Base-by-base conservation (phyloP, 2,888 invertebrate genomes). In the Meteorus colon region DNA sequence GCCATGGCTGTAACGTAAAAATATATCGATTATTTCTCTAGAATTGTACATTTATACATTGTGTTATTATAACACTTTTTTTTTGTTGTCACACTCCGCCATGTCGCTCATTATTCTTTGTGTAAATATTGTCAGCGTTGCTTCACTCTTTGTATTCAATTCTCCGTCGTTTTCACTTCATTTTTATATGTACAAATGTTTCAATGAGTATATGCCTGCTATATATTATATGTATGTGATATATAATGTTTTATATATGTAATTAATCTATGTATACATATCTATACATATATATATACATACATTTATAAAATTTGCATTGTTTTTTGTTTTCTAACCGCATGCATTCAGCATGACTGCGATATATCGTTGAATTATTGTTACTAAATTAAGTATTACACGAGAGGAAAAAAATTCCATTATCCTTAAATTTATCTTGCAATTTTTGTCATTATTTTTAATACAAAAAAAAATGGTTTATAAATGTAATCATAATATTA, bases 1-100 rank as follows among this genome's bases (percentile, higher is more conserved):
- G 89, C 98, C 98, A 93, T 99, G 98, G 92, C 97, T 94, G 92
- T 77, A 92, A 90, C 82, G 68, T 79, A 87, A 87, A 85, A 37
- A 59, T 65, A 14, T 63, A 70, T 29, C 12, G 31, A 70, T 65
- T 70, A 51, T 63, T 75, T 37, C 27, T 37, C n/a, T 59, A 16
- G 29, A 29, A 48, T 2, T 48, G 29, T 8, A 68, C 48, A n/a
- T 45, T n/a, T 45, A 48, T 48, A 10, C 12, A 1, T 70, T 55
- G 34, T 24, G 37, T 24, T 29, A 31, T 63, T 68, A 29, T 51
- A 31, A 37, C 69, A 34, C 69, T 55, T 48, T n/a, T 31, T 51
- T 55, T 69, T 69, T 31, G 14, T 29, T 29, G n/a, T 55, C 51
- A 34, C 29, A 34, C 34, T 34, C 12, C 8, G 65, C 37, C 19